phyloP scores from a whole-genome alignment of 2,888 invertebrate species.

The Lithophane socia region DNA sequence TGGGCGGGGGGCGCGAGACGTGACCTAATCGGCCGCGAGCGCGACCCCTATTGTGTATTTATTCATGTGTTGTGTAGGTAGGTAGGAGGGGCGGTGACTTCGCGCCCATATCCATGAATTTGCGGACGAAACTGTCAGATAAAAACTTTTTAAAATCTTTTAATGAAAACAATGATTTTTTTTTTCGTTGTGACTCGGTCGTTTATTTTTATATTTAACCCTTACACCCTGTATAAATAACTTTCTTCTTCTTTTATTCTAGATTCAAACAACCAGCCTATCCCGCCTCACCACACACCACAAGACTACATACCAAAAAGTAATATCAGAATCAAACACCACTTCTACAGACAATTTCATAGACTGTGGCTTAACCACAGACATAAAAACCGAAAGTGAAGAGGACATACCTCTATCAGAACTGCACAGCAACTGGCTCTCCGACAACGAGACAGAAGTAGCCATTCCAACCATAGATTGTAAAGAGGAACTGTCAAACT shows the following conservation, averaged over 20 bases:
- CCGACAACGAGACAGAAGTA: constrained; percentile 23
- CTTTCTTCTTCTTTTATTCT: constrained; percentile 46
- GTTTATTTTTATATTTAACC: too few relatives aligned
- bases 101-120: too few relatives aligned
- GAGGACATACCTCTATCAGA: constrained; percentile 77
- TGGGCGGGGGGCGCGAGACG: too few relatives aligned
- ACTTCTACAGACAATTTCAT: constrained; percentile 72
- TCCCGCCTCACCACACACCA: constrained; percentile 68
- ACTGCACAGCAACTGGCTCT: constrained; percentile 61
- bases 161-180: too few relatives aligned
- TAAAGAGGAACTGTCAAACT: constrained; percentile 47
- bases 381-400: constrained; percentile 71
- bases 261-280: constrained; percentile 67
- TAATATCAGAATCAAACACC: constrained; percentile 26
- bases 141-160: too few relatives aligned
- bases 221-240: too few relatives aligned
- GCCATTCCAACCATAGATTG: constrained; percentile 24
- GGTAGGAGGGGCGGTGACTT: too few relatives aligned
- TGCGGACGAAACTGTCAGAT: too few relatives aligned
- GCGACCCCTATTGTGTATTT: too few relatives aligned
- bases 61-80: too few relatives aligned
- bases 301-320: constrained; percentile 33
- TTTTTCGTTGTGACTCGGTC: too few relatives aligned
- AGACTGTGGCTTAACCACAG: constrained; percentile 70
- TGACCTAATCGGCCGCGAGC: too few relatives aligned